Base-by-base conservation (phyloP, 2,888 invertebrate species). In the Spilosoma lubricipeda region DNA sequence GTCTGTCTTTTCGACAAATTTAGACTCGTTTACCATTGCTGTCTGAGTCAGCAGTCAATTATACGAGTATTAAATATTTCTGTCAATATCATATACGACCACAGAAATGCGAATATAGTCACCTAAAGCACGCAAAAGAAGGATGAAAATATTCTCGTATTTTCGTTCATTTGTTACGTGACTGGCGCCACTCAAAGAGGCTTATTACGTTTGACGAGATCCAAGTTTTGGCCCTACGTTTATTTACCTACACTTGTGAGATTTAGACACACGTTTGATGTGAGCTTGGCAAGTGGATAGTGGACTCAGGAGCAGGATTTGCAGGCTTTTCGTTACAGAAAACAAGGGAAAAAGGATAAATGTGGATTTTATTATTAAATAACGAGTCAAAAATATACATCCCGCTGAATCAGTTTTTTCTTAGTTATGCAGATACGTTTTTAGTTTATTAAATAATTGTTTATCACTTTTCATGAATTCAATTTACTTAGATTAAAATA, bases 161-260 rank as follows among this genome's bases (percentile, higher is more conserved):
- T 87, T 87, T 86, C 81, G 80, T 86, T 86, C 87, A 87, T 87
- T 88, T 87, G 87, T 85, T 86, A 87, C 88, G 90, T 90, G 90
- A 90, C 90, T 90, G 88, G 85, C 88, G 85, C 86, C 86, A 87
- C 86, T 90, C 89, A 90, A 90, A 90, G 89, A 77, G 82, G 87
- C 89, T 91, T 90, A 90, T 89, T 89, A 90, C 88, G 86, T 88
- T 86, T 87, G 89, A 89, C 87, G 88, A 84, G 83, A 88, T 81
- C 81, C 84, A 80, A 85, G 85, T 83, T 63, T 81, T 78, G 77
- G 73, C 80, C 52, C 76, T 77, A 76, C 75, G 78, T 82, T 80
- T 87, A 85, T 85, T 82, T 84, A 84, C 82, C 81, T 70, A 77
- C 77, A 81, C 75, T 79, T 69, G 76, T 67, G 71, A 83, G 85